Evolutionary conservation across 1,140 invertebrate species (phyloP).

Genomic region (Pectinophora gossypiella): DNA sequence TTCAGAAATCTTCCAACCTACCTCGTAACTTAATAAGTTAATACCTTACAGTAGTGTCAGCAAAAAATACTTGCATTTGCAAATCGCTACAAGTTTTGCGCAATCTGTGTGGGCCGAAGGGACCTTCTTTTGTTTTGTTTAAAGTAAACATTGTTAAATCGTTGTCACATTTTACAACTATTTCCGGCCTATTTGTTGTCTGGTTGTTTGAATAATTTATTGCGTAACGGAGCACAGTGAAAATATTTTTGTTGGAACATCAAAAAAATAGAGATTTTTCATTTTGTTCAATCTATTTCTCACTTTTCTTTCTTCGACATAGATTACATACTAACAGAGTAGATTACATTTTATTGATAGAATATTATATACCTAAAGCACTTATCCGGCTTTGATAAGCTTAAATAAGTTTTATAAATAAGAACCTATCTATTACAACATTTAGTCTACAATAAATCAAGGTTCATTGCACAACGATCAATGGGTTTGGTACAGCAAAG

Average conservation of each 20-base stretch:
- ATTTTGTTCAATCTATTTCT: too few relatives aligned
- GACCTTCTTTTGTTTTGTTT: conserved; percentile 6
- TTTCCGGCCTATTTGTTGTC: background rate
- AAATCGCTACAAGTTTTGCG: conserved; percentile 6
- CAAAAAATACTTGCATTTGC: conserved; percentile 1
- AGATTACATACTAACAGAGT: too few relatives aligned
- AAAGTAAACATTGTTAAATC: conserved; percentile 17
- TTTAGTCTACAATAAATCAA: background rate
- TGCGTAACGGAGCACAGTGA: too few relatives aligned
- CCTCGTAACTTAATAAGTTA: too few relatives aligned
- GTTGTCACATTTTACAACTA: background rate
- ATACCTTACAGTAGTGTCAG: background rate
- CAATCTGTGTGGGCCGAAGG: conserved; percentile 21
- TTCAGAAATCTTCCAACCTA: too few relatives aligned
- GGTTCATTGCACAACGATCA: background rate
- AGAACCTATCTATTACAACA: background rate
- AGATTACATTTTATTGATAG: too few relatives aligned
- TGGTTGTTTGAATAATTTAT: background rate
- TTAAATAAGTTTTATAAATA: too few relatives aligned
- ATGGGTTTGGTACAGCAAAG: conserved; percentile 17
- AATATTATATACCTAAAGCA: too few relatives aligned
- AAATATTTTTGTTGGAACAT: too few relatives aligned
- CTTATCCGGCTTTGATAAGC: too few relatives aligned
- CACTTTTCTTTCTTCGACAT: too few relatives aligned
- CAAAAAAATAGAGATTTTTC: too few relatives aligned